Evolutionary conservation across 2,113 vertebrate genomes (phyloP).

Genomic region (Lycaon pictus): DNA sequence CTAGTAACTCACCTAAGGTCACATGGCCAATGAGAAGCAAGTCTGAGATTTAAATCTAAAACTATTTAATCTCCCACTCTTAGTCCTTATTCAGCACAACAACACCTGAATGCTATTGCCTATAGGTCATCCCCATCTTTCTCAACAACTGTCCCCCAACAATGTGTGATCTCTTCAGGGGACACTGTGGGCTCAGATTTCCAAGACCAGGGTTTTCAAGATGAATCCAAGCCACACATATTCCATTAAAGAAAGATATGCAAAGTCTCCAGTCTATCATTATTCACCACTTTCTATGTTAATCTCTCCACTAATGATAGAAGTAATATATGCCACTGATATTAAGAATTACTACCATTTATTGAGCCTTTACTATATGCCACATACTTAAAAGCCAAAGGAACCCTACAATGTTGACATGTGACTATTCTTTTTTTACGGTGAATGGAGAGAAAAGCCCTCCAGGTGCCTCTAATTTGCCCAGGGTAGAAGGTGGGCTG

Average conservation of each 20-base stretch:
- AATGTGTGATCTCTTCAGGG: background rate
- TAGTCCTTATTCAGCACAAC: background rate
- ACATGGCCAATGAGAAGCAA: background rate
- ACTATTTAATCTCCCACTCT: background rate
- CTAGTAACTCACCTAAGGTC: background rate
- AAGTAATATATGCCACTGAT: background rate
- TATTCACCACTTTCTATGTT: background rate
- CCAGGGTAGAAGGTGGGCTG: background rate
- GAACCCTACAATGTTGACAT: too few species aligned
- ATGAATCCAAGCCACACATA: background rate
- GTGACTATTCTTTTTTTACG: background rate
- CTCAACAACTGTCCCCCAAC: background rate
- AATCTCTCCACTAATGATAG: background rate
- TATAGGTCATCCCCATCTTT: background rate
- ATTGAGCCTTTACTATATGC: background rate
- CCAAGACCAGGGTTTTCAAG: background rate
- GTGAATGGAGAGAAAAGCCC: background rate
- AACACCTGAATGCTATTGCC: too few species aligned
- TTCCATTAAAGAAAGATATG: background rate
- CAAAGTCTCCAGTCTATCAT: background rate
- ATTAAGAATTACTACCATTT: background rate
- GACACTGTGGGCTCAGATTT: background rate
- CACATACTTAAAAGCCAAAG: background rate
- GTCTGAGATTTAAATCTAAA: background rate
- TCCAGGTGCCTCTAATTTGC: background rate